Conservation (phyloP, 2,888 invertebrate species). For the Phrixothrix hirtus region DNA sequence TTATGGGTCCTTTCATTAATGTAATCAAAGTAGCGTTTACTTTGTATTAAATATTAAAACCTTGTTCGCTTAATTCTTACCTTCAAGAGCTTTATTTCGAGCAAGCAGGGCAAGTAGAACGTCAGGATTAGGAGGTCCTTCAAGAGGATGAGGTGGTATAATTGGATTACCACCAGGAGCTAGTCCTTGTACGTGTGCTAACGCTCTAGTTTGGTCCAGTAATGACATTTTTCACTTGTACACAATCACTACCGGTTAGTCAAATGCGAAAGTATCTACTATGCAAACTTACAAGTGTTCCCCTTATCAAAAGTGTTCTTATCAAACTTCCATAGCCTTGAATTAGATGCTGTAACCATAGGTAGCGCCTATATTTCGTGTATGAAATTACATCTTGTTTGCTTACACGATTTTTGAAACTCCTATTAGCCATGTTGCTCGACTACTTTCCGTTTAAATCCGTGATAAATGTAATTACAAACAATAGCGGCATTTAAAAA, state of each 20-base stretch:
- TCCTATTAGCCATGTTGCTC: not conserved
- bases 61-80: conserved; percentile 61
- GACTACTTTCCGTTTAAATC: conserved; percentile 7
- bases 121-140: conserved; percentile 76
- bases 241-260: conserved; percentile 29
- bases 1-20: too few relatives aligned
- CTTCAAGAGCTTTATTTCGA: conserved; percentile 87
- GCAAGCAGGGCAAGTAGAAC: conserved; percentile 82
- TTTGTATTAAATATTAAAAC: too few relatives aligned
- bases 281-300: conserved; percentile 24
- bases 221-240: conserved; percentile 49
- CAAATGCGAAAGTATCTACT: conserved; percentile 18
- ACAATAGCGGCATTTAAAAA: conserved; percentile 5
- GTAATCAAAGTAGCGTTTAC: too few relatives aligned
- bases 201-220: conserved; percentile 52
- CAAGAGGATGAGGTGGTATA: conserved; percentile 54
- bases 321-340: conserved; percentile 30
- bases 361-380: conserved; percentile 20
- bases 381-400: conserved; percentile 22
- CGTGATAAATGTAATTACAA: conserved; percentile 2
- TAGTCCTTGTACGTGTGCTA: conserved; percentile 50
- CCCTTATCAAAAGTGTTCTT: conserved; percentile 22
- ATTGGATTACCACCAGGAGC: conserved; percentile 49
- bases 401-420: conserved; percentile 11
- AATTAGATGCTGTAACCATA: conserved; percentile 30